phyloP scores from a whole-genome alignment of 2,797 vertebrate genomes.

The Mastacembelus armatus region DNA sequence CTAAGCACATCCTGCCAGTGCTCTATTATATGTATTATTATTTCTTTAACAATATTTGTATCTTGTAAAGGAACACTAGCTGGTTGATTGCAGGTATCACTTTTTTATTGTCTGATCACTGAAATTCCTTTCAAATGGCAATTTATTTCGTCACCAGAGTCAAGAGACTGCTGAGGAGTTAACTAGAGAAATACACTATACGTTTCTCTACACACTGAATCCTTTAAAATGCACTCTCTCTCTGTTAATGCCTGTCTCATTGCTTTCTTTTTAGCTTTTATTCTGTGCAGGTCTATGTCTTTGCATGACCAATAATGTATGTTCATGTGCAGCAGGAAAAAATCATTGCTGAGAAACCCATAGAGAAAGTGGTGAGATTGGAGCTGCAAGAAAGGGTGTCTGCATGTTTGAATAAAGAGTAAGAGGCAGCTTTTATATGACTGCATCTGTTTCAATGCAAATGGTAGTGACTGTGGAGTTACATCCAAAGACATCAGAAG shows the following conservation, averaged over 20 bases:
- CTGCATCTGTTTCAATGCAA: constrained; percentile 1
- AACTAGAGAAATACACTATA: constrained; percentile 22
- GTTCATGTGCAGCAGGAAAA: constrained; percentile 22
- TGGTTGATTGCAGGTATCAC: constrained; percentile 12
- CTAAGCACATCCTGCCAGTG: not conserved
- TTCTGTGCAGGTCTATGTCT: not conserved
- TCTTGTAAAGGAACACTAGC: constrained; percentile 2
- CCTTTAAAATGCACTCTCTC: constrained; percentile 48
- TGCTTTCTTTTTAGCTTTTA: constrained; percentile 6
- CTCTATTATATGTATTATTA: not conserved
- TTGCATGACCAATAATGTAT: constrained; percentile 5
- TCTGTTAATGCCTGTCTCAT: constrained; percentile 29
- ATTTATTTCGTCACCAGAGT: constrained; percentile 4
- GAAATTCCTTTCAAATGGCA: constrained; percentile 24
- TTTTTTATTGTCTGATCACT: constrained; percentile 21
- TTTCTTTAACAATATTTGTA: constrained; percentile 5
- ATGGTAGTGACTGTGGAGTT: not conserved
- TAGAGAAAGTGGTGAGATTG: constrained; percentile 14
- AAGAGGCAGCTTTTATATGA: not conserved
- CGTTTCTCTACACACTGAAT: constrained; percentile 37
- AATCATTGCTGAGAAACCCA: constrained; percentile 22
- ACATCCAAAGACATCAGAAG: constrained; percentile 1
- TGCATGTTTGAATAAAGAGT: constrained; percentile 22
- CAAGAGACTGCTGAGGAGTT: constrained; percentile 51
- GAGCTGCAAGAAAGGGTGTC: constrained; percentile 16